phyloP scores from a whole-genome alignment of 1,140 invertebrate species.

The Dolichoris vasculosae region DNA sequence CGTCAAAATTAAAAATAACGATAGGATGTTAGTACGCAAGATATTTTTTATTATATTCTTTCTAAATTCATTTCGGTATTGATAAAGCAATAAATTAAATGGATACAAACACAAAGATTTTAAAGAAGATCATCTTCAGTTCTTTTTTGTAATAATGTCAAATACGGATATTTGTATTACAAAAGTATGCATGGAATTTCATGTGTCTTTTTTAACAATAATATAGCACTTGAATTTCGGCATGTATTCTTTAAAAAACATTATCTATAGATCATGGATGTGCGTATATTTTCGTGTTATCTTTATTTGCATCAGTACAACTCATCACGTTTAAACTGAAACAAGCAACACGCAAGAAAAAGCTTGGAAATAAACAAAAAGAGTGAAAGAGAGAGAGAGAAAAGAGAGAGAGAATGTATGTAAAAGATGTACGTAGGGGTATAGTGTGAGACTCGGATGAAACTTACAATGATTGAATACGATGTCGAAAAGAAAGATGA shows the following conservation, averaged over 20 bases:
- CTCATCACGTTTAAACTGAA: constrained; percentile 40
- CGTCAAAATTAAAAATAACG: no score
- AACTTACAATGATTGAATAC: constrained; percentile 39
- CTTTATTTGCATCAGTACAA: constrained; percentile 36
- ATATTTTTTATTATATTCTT: no score
- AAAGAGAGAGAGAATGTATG: not conserved
- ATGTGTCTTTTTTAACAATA: not conserved
- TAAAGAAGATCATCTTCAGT: no score
- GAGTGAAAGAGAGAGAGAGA: not conserved
- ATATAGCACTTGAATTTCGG: constrained; percentile 33
- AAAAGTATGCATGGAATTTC: not conserved
- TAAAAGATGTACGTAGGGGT: not conserved
- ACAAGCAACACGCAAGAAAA: constrained; percentile 18
- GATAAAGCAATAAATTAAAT: no score
- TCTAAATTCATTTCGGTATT: no score
- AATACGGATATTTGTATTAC: not conserved
- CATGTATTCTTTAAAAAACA: constrained; percentile 21
- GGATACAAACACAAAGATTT: not conserved
- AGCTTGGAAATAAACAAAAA: constrained; percentile 7
- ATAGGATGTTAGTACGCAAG: no score
- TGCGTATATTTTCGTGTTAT: constrained; percentile 27
- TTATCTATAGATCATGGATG: constrained; percentile 10
- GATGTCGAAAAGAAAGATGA: constrained; percentile 26
- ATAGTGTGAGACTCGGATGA: not conserved
- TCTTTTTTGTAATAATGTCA: not conserved